Evolutionary conservation across 2,888 invertebrate species (phyloP).

Genomic region (Drosophila demipolita): DNA sequence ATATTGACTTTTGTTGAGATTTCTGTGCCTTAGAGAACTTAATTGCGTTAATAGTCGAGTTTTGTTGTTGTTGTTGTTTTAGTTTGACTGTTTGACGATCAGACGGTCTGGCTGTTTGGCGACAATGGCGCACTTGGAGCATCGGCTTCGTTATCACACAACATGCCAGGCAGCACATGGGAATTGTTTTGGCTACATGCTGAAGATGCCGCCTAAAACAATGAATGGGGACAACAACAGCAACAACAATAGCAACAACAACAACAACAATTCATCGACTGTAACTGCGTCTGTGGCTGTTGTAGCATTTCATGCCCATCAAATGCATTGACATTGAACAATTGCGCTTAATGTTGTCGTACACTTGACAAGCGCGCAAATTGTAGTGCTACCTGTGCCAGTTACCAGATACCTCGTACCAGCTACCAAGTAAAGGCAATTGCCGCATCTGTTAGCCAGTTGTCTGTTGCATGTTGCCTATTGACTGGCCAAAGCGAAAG

Average conservation of each 20-base stretch:
- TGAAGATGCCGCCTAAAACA: conserved; percentile 60
- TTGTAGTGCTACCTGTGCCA: conserved; percentile 71
- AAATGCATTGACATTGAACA: conserved; percentile 81
- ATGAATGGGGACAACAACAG: conserved; percentile 63
- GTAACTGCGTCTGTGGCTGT: conserved; percentile 11
- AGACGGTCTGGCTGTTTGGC: conserved; percentile 27
- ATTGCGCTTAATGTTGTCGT: conserved; percentile 82
- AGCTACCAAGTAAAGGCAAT: conserved; percentile 11
- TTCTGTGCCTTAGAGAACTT: conserved; percentile 36
- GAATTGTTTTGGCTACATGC: conserved; percentile 64
- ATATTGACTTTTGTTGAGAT: conserved; percentile 7
- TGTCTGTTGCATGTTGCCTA: conserved; percentile 1
- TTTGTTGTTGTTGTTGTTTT: conserved; percentile 16
- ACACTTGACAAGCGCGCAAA: conserved; percentile 81
- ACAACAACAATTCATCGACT: conserved; percentile 42
- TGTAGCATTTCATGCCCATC: conserved; percentile 78
- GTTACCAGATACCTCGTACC: conserved; percentile 21
- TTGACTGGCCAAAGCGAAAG: conserved; percentile 62
- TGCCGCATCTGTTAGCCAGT: conserved; percentile 17
- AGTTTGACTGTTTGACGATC: not conserved
- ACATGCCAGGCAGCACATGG: conserved; percentile 78
- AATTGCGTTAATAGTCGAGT: conserved; percentile 62
- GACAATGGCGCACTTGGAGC: conserved; percentile 63
- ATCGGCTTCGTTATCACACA: conserved; percentile 75
- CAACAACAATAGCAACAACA: conserved; percentile 36